These are phyloP conservation scores for Drosophila nikananu DNA, from an alignment of 1,140 invertebrate species.

Conservation along the genomic window DNA sequence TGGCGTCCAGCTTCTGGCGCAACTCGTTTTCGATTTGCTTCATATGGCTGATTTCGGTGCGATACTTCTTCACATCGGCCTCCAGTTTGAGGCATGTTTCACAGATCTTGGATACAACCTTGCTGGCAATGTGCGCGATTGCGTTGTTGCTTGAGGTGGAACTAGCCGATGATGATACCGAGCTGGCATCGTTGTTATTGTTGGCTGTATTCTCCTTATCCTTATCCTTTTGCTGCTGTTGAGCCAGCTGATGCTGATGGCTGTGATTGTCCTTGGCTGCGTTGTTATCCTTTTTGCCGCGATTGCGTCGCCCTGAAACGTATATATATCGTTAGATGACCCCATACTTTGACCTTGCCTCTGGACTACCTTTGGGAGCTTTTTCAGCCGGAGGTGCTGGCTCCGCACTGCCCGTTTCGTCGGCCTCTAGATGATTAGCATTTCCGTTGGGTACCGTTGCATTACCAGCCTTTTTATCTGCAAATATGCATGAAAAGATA, in stretches of 20 bases:
- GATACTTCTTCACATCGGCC: conserved; percentile 92
- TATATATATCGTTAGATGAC: neutral
- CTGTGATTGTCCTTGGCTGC: conserved; percentile 84
- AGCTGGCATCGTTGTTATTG: conserved; percentile 71
- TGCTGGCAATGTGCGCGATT: conserved; percentile 79
- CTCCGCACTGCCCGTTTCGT: conserved; percentile 58
- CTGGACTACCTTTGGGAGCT: conserved; percentile 66
- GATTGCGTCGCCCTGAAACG: conserved; percentile 76
- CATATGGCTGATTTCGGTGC: conserved; percentile 91
- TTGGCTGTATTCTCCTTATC: conserved; percentile 58
- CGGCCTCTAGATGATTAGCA: conserved; percentile 68
- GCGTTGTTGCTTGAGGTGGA: conserved; percentile 70
- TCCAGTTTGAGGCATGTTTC: conserved; percentile 86
- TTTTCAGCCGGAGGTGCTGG: conserved; percentile 70
- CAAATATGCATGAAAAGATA: neutral
- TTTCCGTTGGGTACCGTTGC: conserved; percentile 68
- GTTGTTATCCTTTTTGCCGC: conserved; percentile 82
- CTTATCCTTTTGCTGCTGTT: conserved; percentile 61
- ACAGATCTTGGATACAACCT: conserved; percentile 84
- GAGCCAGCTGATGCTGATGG: conserved; percentile 64
- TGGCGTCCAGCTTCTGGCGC: conserved; percentile 89
- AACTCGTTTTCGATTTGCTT: conserved; percentile 94
- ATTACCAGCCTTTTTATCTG: conserved; percentile 71
- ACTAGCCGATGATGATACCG: conserved; percentile 72
- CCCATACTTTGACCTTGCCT: neutral